These are phyloP conservation scores for Artibeus jamaicensis DNA, from an alignment of 2,797 vertebrate species.

Conservation along the genomic window DNA sequence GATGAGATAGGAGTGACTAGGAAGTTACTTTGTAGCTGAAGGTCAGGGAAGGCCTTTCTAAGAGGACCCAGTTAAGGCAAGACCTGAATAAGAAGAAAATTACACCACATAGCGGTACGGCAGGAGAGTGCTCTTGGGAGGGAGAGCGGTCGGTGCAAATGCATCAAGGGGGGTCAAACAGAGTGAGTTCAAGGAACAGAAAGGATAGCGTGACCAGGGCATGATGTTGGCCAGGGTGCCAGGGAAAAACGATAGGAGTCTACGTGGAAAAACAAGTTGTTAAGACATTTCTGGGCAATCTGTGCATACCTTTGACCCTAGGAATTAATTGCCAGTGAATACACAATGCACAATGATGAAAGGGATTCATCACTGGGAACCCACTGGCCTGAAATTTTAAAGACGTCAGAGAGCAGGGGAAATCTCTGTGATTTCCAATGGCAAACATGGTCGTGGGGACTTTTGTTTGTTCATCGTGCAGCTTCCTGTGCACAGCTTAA, in stretches of 20 bases:
- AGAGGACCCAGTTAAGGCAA: not conserved
- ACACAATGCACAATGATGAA: not conserved
- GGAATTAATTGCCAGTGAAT: not conserved
- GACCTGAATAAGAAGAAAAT: not conserved
- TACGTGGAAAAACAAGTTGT: not conserved
- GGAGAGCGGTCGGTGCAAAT: not conserved
- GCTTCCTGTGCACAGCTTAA: not conserved
- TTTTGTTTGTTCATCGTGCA: not conserved
- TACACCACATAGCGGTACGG: not conserved
- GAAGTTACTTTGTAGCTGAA: not conserved
- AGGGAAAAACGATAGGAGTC: not conserved
- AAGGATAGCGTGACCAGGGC: not conserved
- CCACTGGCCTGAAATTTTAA: not conserved
- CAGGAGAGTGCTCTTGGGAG: not conserved
- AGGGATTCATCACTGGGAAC: too few species aligned
- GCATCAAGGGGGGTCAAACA: accelerated
- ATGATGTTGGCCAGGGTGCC: not conserved
- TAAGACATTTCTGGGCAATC: not conserved
- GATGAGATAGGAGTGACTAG: not conserved
- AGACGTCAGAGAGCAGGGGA: not conserved
- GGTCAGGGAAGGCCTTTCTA: not conserved
- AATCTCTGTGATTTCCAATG: not conserved
- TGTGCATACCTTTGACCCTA: not conserved
- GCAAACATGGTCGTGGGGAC: not conserved
- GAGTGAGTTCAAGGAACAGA: not conserved